Evolutionary conservation across 2,888 invertebrate genomes (phyloP), one percentile per base, ranked within the genome.

Genomic region (Thymelicus lineola): DNA sequence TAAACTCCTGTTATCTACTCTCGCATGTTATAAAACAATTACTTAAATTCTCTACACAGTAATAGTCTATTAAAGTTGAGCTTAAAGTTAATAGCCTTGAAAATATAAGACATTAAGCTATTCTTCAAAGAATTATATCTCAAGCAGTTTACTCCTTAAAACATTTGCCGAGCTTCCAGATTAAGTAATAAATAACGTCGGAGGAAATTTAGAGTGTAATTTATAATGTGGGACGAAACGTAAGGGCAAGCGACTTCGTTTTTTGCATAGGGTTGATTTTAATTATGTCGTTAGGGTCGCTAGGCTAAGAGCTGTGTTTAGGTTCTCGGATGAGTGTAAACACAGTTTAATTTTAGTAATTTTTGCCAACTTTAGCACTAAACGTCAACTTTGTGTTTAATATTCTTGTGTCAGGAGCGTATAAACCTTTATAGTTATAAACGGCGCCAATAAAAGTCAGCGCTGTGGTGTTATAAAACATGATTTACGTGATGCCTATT

Each of bases 111-210:
- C 74, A 75, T 76, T 76, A 74, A 77, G 75, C 76, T 76, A 77
- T 77, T 74, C 75, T 78, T 77, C 76, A 80, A 84, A 84, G 85
- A 86, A 84, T 82, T 80, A 86, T 86, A 87, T 84, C 79, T 80
- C 74, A 78, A 81, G 80, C 81, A 81, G 83, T 84, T 86, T 85
- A 87, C 82, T 86, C 81, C 86, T 87, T 84, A 90, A 88, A 90
- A 89, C 89, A 89, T 90, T 89, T 86, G 85, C 87, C 78, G 75
- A 82, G 86, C 85, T 84, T 86, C 82, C 82, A 92, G 91, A 92
- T 92, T 92, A 92, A 91, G 90, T 86, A 87, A 91, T 92, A 92
- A 92, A 92, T 91, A 89, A 91, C 87, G 85, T 82, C 83, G 80
- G 81, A 82, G 86, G 82, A 89, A 91, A 90, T 91, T 91, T 91